A percentile compares a stretch with the other conserved stretches of the same genome.
phyloP scores from a whole-genome alignment of 2,113 vertebrate genomes.

The Burhinus oedicnemus region DNA sequence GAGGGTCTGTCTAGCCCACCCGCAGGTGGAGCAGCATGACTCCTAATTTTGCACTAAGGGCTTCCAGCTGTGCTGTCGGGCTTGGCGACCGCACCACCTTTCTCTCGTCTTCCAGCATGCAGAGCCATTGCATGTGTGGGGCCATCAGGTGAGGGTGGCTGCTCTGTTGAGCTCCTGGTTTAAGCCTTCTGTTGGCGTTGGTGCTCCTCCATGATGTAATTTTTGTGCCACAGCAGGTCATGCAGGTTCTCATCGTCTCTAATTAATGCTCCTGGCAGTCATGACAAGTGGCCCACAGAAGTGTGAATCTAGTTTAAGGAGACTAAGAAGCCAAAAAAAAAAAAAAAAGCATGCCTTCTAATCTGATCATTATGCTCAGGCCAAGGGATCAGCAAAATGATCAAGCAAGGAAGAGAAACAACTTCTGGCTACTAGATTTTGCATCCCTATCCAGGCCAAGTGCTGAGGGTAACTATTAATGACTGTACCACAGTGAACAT shows the following conservation, averaged over 20 bases:
- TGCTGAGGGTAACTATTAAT: neutral
- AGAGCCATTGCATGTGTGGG: neutral
- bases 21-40: neutral
- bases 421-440: slow-evolving; percentile 41
- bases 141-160: neutral
- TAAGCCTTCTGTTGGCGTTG: neutral
- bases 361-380: neutral
- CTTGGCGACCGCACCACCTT: neutral
- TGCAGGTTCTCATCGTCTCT: neutral
- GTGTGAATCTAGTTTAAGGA: slow-evolving; percentile 20
- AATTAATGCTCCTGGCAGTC: slow-evolving; percentile 4
- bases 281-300: neutral
- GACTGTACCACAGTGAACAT: slow-evolving; percentile 6
- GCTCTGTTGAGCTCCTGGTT: neutral
- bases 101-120: neutral
- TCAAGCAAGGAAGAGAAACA: slow-evolving; percentile 3
- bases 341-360: neutral
- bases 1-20: neutral
- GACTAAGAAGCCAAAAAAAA: neutral
- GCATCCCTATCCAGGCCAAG: neutral
- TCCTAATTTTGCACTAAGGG: neutral
- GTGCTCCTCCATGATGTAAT: neutral
- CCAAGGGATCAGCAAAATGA: slow-evolving; percentile 49
- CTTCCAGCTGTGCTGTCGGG: neutral
- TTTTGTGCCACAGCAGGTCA: slow-evolving; percentile 1